Evolutionary conservation across 2,113 vertebrate genomes (phyloP).

Genomic region (Oophaga pumilio): DNA sequence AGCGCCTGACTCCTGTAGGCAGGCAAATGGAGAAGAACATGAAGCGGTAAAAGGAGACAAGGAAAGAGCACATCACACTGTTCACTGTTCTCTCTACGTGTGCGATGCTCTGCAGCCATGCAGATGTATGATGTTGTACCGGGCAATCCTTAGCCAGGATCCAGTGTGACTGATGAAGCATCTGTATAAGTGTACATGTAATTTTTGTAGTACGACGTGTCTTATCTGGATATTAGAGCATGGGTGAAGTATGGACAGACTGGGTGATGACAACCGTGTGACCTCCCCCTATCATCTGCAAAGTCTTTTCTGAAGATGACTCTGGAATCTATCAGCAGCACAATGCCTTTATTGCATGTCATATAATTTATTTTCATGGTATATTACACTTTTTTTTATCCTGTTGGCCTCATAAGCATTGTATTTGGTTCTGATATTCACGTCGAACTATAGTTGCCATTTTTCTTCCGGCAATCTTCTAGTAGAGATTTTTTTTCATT

Average conservation of each 20-base stretch:
- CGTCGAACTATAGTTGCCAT: background rate
- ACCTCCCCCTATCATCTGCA: background rate
- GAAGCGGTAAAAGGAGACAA: constrained; percentile 60
- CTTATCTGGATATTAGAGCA: background rate
- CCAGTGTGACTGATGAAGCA: constrained; percentile 68
- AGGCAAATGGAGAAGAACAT: constrained; percentile 74
- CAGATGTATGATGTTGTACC: constrained; percentile 85
- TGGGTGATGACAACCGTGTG: background rate
- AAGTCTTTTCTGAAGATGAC: background rate
- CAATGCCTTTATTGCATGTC: background rate
- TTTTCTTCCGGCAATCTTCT: background rate
- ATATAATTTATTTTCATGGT: background rate
- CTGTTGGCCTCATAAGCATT: background rate
- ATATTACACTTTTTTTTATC: background rate
- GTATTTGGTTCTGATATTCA: background rate
- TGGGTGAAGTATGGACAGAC: background rate
- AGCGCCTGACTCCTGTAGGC: constrained; percentile 83
- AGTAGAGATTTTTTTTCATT: background rate
- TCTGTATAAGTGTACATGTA: constrained; percentile 42
- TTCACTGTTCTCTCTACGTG: constrained; percentile 65
- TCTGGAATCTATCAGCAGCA: background rate
- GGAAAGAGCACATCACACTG: constrained; percentile 24
- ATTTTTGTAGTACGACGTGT: constrained; percentile 1
- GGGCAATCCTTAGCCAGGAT: constrained; percentile 89
- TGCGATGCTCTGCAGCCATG: constrained; percentile 77